Percentiles rank a stretch among this genome's conserved stretches.
phyloP scores from a whole-genome alignment of 1,140 invertebrate genomes.

The Polypedilum pembai region DNA sequence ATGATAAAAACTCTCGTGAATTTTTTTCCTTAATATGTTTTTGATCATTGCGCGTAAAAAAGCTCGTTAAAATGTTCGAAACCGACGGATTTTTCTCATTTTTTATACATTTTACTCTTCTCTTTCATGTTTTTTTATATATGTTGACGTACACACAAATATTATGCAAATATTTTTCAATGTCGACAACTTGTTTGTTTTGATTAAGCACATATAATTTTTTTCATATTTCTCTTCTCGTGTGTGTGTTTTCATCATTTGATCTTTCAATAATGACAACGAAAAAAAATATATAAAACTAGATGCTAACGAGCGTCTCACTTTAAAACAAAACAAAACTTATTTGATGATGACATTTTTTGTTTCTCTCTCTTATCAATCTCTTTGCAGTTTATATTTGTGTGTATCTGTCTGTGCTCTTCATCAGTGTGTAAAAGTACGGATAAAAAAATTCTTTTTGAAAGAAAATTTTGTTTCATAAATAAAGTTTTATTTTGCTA shows the following conservation, averaged over 20 bases:
- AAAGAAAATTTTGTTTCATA: too few species aligned
- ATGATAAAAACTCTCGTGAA: conserved; percentile 21
- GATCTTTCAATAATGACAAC: conserved; percentile 16
- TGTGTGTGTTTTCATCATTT: conserved; percentile 17
- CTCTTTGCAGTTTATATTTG: background rate
- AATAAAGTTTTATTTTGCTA: too few species aligned
- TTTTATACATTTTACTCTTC: conserved; percentile 5
- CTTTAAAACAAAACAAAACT: background rate
- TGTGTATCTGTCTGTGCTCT: background rate
- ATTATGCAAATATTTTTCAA: conserved; percentile 28
- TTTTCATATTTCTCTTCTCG: background rate
- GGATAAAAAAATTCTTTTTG: too few species aligned
- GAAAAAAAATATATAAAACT: conserved; percentile 1
- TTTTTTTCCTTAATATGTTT: conserved; percentile 20
- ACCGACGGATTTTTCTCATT: conserved; percentile 7
- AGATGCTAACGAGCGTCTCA: conserved; percentile 18
- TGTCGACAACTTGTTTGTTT: conserved; percentile 28
- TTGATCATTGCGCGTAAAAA: conserved; percentile 22
- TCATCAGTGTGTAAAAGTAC: too few species aligned
- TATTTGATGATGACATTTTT: background rate
- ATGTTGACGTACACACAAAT: conserved; percentile 23
- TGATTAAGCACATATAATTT: conserved; percentile 28
- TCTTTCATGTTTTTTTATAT: background rate
- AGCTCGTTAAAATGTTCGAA: conserved; percentile 16
- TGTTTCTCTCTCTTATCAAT: background rate